A percentile compares a stretch with the other conserved stretches of the same genome.
Evolutionary conservation across 2,113 vertebrate species (phyloP).

Genomic region (Acrocephalus arundinaceus): DNA sequence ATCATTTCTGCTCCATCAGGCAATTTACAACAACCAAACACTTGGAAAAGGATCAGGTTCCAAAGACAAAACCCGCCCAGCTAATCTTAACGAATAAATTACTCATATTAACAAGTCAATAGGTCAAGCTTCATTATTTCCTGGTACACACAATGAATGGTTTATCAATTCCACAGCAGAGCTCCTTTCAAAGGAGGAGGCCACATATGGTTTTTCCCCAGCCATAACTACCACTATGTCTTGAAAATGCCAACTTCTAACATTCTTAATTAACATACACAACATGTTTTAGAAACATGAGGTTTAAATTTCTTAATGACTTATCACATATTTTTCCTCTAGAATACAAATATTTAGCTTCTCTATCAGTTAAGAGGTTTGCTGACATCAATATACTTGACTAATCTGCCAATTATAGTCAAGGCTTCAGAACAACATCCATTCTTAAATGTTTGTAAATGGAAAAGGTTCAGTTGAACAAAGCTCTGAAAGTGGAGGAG

Average conservation of each 20-base stretch:
- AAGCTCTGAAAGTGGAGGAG: background rate
- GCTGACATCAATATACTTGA: background rate
- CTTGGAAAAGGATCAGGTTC: background rate
- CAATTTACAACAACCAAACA: background rate
- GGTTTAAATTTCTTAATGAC: background rate
- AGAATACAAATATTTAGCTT: background rate
- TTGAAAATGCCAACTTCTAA: background rate
- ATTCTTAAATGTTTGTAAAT: background rate
- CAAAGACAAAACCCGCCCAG: background rate
- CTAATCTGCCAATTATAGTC: background rate
- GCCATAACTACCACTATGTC: background rate
- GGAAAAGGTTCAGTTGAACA: background rate
- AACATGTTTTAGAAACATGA: background rate
- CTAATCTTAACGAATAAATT: background rate
- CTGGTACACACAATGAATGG: background rate
- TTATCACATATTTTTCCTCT: background rate
- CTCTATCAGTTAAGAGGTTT: background rate
- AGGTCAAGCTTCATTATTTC: slow-evolving; percentile 23
- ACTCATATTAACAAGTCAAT: background rate
- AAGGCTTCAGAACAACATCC: background rate
- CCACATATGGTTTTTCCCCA: fast-evolving
- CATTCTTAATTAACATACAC: background rate
- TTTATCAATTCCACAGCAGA: background rate
- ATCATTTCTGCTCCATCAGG: slow-evolving; percentile 1
- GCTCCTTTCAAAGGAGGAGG: background rate